Percentiles rank a stretch among this genome's conserved stretches.
Evolutionary conservation across 2,888 invertebrate genomes (phyloP).

Genomic region (Nudaria mundana): DNA sequence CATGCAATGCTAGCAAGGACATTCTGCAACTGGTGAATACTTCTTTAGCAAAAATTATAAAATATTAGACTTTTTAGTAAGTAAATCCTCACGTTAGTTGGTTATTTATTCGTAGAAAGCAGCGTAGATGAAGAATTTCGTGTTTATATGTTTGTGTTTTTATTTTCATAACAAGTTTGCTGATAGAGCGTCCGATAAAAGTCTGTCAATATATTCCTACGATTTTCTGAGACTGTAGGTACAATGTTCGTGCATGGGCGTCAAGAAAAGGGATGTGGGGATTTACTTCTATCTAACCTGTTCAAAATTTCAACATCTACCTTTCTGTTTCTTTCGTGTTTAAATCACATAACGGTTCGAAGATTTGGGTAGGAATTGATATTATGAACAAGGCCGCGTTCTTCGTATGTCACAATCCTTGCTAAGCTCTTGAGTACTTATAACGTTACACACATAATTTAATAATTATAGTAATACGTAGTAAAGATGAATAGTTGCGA

Average conservation of each 20-base stretch:
- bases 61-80: conserved; percentile 7
- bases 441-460: conserved; percentile 44
- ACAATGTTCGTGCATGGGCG: no score
- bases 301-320: no score
- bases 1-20: conserved; percentile 56
- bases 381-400: conserved; percentile 40
- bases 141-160: no score
- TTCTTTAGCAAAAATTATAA: conserved; percentile 26
- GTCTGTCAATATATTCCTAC: no score
- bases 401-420: conserved; percentile 50
- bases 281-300: no score
- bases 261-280: no score
- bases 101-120: no score
- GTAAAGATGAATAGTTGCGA: conserved; percentile 40
- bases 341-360: conserved; percentile 11
- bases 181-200: no score
- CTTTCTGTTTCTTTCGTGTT: neutral
- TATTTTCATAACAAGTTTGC: no score
- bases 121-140: no score
- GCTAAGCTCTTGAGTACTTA: conserved; percentile 37
- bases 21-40: conserved; percentile 37
- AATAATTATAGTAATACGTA: conserved; percentile 36
- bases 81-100: no score
- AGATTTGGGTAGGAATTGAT: conserved; percentile 13
- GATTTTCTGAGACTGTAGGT: no score